Evolutionary conservation across 2,113 vertebrate genomes (phyloP).

Genomic region (Oryzias melastigma): DNA sequence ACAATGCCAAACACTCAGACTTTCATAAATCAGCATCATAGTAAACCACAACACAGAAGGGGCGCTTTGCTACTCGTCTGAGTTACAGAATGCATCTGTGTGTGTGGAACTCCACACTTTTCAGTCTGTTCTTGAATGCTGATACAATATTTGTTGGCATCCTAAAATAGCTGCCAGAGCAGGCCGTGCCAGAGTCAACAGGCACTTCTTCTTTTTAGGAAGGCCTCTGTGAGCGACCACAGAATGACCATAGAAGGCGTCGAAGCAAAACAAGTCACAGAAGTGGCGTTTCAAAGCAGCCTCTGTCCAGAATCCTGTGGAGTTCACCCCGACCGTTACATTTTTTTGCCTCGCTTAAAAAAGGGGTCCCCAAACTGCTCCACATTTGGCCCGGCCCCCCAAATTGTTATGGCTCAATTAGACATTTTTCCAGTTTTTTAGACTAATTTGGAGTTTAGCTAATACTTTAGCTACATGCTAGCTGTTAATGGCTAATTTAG

Average conservation of each 20-base stretch:
- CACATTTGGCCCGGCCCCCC: no score
- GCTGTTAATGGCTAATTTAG: no score
- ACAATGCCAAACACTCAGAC: conserved; percentile 25
- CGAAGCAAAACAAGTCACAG: background rate
- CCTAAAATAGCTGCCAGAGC: conserved; percentile 58
- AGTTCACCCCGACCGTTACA: no score
- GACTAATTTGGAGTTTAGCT: no score
- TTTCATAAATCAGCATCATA: conserved; percentile 13
- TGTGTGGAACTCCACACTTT: conserved; percentile 37
- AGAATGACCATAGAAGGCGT: conserved; percentile 27
- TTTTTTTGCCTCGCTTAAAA: no score
- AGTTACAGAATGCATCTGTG: background rate
- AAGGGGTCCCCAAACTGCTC: no score
- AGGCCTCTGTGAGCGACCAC: conserved; percentile 8
- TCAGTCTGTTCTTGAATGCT: conserved; percentile 35
- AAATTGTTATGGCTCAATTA: no score
- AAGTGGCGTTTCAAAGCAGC: no score
- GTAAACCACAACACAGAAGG: conserved; percentile 17
- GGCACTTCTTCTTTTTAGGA: conserved; percentile 37
- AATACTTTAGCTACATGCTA: no score
- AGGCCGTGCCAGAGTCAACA: conserved; percentile 36
- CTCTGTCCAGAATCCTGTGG: no score
- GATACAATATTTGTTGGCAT: conserved; percentile 31
- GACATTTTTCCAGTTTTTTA: no score
- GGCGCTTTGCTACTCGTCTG: background rate